Conservation (phyloP, 2,797 vertebrate genomes). For the Scarus forsteni region DNA sequence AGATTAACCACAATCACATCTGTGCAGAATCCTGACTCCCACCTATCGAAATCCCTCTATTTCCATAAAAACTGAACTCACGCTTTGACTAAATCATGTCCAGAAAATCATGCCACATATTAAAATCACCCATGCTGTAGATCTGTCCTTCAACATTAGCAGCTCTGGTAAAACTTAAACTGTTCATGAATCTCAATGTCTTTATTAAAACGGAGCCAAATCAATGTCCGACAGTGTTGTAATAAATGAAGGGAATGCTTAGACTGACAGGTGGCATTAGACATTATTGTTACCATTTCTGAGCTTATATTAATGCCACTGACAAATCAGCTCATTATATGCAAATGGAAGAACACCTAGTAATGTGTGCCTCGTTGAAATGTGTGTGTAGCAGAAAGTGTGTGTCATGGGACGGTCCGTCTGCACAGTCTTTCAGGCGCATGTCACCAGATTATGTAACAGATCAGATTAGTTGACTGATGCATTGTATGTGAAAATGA, state of each 20-base stretch:
- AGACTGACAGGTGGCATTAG: conserved; percentile 79
- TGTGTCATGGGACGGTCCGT: conserved; percentile 63
- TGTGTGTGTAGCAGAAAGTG: conserved; percentile 16
- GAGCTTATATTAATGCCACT: conserved; percentile 53
- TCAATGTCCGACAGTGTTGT: conserved; percentile 59
- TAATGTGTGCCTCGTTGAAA: conserved; percentile 19
- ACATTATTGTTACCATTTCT: conserved; percentile 66
- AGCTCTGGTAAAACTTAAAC: conserved; percentile 61
- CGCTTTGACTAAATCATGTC: conserved; percentile 69
- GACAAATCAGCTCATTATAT: conserved; percentile 78
- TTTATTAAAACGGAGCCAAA: conserved; percentile 72
- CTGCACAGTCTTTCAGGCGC: conserved; percentile 65
- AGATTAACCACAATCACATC: conserved; percentile 7
- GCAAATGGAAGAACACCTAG: conserved; percentile 56
- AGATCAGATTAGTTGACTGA: conserved; percentile 56
- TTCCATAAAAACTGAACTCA: conserved; percentile 50
- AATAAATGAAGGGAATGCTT: conserved; percentile 75
- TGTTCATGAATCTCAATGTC: conserved; percentile 74
- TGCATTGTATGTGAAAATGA: conserved; percentile 45
- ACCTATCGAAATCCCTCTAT: conserved; percentile 22
- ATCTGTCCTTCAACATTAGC: conserved; percentile 61
- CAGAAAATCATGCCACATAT: conserved; percentile 75
- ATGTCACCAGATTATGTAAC: conserved; percentile 71
- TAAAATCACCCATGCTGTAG: conserved; percentile 67
- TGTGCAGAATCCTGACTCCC: background rate